phyloP scores from a whole-genome alignment of 2,888 invertebrate species.

The Augochlorella aurata region DNA sequence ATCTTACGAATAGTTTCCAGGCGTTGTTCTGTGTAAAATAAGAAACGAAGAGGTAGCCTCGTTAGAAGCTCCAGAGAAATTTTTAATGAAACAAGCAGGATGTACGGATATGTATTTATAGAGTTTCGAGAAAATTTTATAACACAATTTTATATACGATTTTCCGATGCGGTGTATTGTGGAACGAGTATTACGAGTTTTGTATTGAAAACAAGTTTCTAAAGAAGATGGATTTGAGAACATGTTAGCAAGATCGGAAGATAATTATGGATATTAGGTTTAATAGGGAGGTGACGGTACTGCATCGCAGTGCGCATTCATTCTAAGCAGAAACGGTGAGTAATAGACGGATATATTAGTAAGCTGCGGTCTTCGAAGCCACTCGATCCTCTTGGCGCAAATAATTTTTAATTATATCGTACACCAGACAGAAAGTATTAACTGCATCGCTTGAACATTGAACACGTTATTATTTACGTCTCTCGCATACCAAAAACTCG shows the following conservation, averaged over 20 bases:
- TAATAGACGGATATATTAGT: slow-evolving; percentile 2
- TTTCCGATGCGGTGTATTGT: too few species aligned
- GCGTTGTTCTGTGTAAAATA: too few species aligned
- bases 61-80: too few species aligned
- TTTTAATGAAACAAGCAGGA: too few species aligned
- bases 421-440: background rate
- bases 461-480: background rate
- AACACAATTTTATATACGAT: too few species aligned
- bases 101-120: too few species aligned
- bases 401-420: background rate
- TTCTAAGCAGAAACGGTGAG: background rate
- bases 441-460: background rate
- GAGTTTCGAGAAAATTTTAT: too few species aligned
- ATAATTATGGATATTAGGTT: background rate
- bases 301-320: background rate
- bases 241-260: background rate
- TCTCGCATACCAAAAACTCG: too few species aligned
- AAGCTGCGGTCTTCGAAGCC: background rate
- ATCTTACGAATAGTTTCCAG: too few species aligned
- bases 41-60: too few species aligned
- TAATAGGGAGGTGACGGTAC: background rate
- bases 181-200: too few species aligned
- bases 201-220: background rate
- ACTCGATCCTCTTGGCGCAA: background rate
- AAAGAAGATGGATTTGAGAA: background rate